Conservation (phyloP, 2,797 vertebrate species). For the Neopelma chrysocephalum region DNA sequence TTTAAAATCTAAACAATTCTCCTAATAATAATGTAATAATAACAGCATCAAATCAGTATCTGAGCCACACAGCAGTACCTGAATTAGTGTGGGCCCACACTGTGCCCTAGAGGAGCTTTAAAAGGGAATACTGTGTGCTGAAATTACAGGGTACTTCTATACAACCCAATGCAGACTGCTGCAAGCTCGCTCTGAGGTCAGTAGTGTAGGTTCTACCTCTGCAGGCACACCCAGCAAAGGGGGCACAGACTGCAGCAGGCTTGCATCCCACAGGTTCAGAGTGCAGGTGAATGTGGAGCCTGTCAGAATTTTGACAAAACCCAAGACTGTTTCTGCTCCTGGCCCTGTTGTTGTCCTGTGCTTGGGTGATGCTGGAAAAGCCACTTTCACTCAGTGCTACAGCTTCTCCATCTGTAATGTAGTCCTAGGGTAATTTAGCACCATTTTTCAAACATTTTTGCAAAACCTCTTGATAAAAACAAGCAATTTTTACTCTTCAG, state of each 20-base stretch:
- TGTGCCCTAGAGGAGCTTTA: neutral
- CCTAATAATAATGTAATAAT: neutral
- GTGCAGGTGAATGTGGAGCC: neutral
- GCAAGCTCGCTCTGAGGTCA: neutral
- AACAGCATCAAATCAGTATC: neutral
- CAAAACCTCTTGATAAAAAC: neutral
- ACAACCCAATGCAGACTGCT: neutral
- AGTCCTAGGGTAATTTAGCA: neutral
- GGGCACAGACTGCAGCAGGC: neutral
- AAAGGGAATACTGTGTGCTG: neutral
- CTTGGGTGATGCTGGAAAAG: neutral
- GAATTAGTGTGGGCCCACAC: neutral
- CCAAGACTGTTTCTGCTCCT: neutral
- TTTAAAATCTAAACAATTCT: neutral
- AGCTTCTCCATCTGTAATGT: neutral
- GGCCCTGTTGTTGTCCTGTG: neutral
- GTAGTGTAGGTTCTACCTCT: neutral
- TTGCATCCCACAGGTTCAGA: neutral
- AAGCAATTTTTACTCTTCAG: neutral
- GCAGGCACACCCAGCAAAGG: neutral
- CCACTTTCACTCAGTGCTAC: neutral
- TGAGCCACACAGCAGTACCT: neutral
- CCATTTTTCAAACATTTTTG: neutral
- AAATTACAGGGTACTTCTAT: neutral
- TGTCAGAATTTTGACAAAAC: neutral